Evolutionary conservation across 2,113 vertebrate genomes (phyloP).

Genomic region (Pollimyrus isidori): DNA sequence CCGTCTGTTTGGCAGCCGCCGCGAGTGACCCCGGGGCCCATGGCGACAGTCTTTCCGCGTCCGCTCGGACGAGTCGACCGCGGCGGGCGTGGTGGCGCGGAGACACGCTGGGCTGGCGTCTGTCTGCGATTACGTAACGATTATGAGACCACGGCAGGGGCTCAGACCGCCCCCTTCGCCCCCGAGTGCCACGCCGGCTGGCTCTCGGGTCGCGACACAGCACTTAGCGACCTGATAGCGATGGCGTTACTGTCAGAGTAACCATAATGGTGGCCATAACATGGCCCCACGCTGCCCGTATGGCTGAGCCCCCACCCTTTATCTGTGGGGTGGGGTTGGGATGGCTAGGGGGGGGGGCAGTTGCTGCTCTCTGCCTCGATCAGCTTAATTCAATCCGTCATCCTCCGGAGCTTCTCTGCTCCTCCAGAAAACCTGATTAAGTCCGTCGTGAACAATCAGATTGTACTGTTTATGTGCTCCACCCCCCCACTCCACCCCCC

Average conservation of each 20-base stretch:
- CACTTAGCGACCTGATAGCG: background rate
- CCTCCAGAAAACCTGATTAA: slow-evolving; percentile 54
- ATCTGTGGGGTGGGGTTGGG: background rate
- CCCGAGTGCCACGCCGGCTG: background rate
- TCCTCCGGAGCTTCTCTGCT: slow-evolving; percentile 46
- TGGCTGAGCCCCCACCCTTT: background rate
- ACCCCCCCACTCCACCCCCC: background rate
- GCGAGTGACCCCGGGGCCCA: background rate
- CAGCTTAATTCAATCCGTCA: slow-evolving; percentile 62
- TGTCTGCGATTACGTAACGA: slow-evolving; percentile 1
- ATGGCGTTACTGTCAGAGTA: background rate
- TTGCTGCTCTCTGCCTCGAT: slow-evolving; percentile 26
- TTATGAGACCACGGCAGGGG: background rate
- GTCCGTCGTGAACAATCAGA: slow-evolving; percentile 47
- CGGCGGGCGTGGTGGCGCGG: background rate
- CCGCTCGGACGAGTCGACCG: background rate
- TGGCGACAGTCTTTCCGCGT: background rate
- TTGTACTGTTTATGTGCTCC: slow-evolving; percentile 36
- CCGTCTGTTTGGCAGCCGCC: background rate
- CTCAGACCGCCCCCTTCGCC: background rate
- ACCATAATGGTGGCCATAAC: background rate
- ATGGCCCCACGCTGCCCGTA: background rate
- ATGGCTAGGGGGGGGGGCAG: background rate
- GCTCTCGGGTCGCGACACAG: background rate
- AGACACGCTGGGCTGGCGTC: background rate